Percentiles rank a stretch among this genome's conserved stretches.
Evolutionary conservation across 2,797 vertebrate genomes (phyloP).

Genomic region (Coendou prehensilis): DNA sequence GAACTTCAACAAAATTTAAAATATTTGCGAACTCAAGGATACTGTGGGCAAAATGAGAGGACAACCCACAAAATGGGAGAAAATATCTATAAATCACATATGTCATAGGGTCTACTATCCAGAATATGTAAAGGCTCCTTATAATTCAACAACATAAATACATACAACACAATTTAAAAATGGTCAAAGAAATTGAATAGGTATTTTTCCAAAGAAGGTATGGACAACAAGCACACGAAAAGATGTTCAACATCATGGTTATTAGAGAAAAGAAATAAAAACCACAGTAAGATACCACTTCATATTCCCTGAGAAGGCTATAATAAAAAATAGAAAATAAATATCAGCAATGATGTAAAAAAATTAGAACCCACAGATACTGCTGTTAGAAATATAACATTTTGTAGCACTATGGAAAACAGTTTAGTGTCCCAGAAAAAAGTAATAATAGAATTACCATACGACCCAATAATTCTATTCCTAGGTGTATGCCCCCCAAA

Average conservation of each 20-base stretch:
- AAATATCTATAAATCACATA: not conserved
- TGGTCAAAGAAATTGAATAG: not conserved
- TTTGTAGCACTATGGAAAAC: not conserved
- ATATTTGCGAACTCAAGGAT: not conserved
- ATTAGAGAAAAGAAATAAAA: not conserved
- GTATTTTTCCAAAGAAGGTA: not conserved
- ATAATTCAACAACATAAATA: not conserved
- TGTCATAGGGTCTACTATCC: not conserved
- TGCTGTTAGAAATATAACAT: not conserved
- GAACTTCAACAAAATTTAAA: slow-evolving; percentile 39
- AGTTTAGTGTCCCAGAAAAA: not conserved
- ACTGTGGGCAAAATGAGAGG: slow-evolving; percentile 1
- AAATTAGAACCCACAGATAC: not conserved
- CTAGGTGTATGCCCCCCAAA: not conserved
- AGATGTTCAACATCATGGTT: not conserved
- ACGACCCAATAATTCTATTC: not conserved
- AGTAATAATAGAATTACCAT: not conserved
- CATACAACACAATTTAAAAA: slow-evolving; percentile 15
- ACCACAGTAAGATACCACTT: not conserved
- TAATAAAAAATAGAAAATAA: slow-evolving; percentile 18
- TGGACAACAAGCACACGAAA: not conserved
- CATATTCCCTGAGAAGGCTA: not conserved
- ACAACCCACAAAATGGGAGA: not conserved
- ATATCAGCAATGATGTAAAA: not conserved
- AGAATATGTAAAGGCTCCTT: slow-evolving; percentile 21